phyloP scores from a whole-genome alignment of 2,113 vertebrate genomes.

The Lophochroa leadbeateri region DNA sequence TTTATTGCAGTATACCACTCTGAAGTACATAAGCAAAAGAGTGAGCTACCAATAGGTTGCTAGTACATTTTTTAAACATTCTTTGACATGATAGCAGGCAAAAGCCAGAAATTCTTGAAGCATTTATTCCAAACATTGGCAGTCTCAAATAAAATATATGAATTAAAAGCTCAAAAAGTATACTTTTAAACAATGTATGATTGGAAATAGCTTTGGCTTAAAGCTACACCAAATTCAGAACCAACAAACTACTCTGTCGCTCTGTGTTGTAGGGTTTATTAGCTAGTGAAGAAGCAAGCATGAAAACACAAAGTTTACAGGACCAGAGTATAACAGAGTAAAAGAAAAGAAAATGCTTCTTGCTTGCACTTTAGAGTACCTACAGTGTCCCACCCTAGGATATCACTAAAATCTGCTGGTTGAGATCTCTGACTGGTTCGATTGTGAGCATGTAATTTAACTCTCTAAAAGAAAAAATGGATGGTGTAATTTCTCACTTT shows the following conservation, averaged over 20 bases:
- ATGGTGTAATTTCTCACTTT: not conserved
- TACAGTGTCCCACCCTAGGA: not conserved
- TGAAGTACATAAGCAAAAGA: not conserved
- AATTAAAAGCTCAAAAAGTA: not conserved
- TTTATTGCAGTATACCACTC: not conserved
- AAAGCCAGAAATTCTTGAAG: not conserved
- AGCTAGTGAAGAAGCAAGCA: not conserved
- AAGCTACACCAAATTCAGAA: not conserved
- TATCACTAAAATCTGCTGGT: not conserved
- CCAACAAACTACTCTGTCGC: not conserved
- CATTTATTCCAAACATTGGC: not conserved
- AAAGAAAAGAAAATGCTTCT: not conserved
- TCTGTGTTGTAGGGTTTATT: not conserved
- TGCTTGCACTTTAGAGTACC: not conserved
- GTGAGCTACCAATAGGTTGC: not conserved
- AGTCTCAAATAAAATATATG: not conserved
- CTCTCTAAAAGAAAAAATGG: not conserved
- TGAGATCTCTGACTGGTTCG: not conserved
- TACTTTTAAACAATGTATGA: not conserved
- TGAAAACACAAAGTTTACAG: not conserved
- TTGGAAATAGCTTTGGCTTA: not conserved
- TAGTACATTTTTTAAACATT: not conserved
- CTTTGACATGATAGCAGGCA: not conserved
- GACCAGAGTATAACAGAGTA: not conserved
- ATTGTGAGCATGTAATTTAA: not conserved